These are phyloP conservation scores for Drosophila ironensis DNA, from an alignment of 1,140 invertebrate genomes.

Conservation along the genomic window DNA sequence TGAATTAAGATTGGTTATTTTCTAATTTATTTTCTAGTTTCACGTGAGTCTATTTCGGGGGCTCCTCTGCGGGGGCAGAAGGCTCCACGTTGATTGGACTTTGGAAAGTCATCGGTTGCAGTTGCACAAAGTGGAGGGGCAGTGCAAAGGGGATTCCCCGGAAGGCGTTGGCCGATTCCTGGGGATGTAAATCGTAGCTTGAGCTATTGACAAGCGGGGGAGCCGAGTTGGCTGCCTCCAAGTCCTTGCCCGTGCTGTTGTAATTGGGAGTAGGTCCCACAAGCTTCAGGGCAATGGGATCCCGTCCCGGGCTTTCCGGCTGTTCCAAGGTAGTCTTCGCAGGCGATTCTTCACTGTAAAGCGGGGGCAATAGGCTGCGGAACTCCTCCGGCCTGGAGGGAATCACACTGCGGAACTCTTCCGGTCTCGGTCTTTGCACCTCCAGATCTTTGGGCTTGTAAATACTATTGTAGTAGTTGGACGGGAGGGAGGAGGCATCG, in stretches of 20 bases:
- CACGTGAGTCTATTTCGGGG: not conserved
- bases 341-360: not conserved
- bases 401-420: conserved; percentile 1
- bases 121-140: conserved; percentile 62
- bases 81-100: conserved; percentile 33
- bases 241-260: conserved; percentile 41
- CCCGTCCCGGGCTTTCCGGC: conserved; percentile 28
- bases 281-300: conserved; percentile 33
- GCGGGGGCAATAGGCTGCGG: not conserved
- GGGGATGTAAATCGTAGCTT: conserved; percentile 28
- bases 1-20: not conserved
- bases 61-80: not conserved
- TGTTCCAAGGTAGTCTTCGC: conserved; percentile 24
- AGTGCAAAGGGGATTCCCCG: conserved; percentile 49
- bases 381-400: conserved; percentile 6
- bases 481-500: not conserved
- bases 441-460: conserved; percentile 7
- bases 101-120: conserved; percentile 68
- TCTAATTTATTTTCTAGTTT: conserved; percentile 4
- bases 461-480: conserved; percentile 19
- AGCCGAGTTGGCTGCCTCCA: conserved; percentile 19
- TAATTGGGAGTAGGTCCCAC: conserved; percentile 15
- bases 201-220: conserved; percentile 19
- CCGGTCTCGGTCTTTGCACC: not conserved
- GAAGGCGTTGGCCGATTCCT: conserved; percentile 34